Base-by-base conservation (phyloP, 2,888 invertebrate species). In the Agrypnus murinus region DNA sequence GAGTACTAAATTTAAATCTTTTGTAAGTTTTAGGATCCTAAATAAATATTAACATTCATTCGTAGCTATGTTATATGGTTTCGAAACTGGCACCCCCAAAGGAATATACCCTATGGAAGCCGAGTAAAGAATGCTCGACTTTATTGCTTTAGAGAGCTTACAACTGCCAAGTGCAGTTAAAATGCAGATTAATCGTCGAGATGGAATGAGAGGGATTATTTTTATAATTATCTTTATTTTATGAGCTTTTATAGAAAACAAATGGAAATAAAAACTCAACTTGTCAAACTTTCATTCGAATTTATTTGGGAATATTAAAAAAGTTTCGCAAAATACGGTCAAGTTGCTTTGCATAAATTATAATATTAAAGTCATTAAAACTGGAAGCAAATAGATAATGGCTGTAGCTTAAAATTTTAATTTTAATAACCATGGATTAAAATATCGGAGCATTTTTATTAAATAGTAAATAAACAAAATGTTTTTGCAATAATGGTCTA, bases 71-170 rank as follows among this genome's bases (percentile, higher is more conserved):
- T 62, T 62, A 12, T 62, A 62, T 62, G 46, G 46, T 34, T 34
- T 48, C 17, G 9, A 36, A 43, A 43, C 59, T 59, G 43, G 43
- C 62, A 62, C 48, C 46, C 62, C 46, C 25, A 62, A 34, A 34
- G 62, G 62, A 19, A 62, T 48, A 34, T 31, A 32, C 46, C 34
- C 62, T 36, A 46, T 62, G 46, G 31, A 45, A 31, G 12, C 12
- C 31, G 59, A 19, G 32, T 59, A 59, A 59, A 59, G 59, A 59
- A 59, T 59, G 45, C 32, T 45, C 45, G 25, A 59, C 43, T 43
- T 59, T 59, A 59, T 59, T 45, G 59, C 59, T 62, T 62, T 62
- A 62, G 48, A 46, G 60, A 15, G 60, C 46, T 62, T 62, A 62
- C 15, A 10, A 34, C 32, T 48, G 62, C 62, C 62, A 62, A 62